A percentile compares a stretch with the other conserved stretches of the same genome.
Conservation (phyloP, 2,797 vertebrate species). For the Sebastolobus altivelis region DNA sequence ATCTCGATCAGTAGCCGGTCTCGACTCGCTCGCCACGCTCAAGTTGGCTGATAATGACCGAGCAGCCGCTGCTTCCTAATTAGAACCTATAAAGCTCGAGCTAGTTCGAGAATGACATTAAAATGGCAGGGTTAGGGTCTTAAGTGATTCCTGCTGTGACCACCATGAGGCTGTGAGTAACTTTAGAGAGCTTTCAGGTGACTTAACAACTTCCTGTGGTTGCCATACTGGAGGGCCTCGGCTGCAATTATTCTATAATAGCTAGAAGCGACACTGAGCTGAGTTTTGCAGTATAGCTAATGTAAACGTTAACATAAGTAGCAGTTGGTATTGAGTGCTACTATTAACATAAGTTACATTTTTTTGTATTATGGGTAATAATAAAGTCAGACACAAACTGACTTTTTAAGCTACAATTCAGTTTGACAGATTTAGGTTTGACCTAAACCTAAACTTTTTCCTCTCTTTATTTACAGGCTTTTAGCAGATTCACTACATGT, state of each 20-base stretch:
- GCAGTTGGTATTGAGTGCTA: neutral
- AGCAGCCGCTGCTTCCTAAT: slow-evolving; percentile 49
- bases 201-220: neutral
- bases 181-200: slow-evolving; percentile 18
- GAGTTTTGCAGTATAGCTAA: neutral
- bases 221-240: neutral
- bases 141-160: slow-evolving; percentile 45
- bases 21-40: slow-evolving; percentile 10
- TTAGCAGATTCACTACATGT: neutral
- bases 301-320: neutral
- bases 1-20: neutral
- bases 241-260: slow-evolving; percentile 7
- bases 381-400: neutral
- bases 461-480: neutral
- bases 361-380: neutral
- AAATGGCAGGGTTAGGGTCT: neutral
- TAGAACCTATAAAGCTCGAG: slow-evolving; percentile 29
- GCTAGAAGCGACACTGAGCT: neutral
- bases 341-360: neutral
- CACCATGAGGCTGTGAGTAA: slow-evolving; percentile 19
- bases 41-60: slow-evolving; percentile 22
- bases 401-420: neutral
- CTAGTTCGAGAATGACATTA: neutral
- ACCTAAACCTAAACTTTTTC: too few species aligned
- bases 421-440: neutral